phyloP scores from a whole-genome alignment of 2,797 vertebrate species.

The Squalus acanthias region DNA sequence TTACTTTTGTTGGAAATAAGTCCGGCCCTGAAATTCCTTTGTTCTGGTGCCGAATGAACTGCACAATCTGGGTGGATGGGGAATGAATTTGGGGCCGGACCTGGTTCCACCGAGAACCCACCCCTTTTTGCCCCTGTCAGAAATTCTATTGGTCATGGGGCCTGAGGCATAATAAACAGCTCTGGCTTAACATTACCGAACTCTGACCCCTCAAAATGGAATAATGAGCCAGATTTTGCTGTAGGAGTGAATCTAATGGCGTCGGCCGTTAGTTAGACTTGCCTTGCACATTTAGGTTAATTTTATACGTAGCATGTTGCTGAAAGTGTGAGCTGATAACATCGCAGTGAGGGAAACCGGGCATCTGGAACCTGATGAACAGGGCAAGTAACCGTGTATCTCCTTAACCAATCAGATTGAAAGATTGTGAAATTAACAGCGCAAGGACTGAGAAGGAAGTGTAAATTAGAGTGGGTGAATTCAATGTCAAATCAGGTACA shows the following conservation, averaged over 20 bases:
- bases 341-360: not conserved
- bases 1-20: not conserved
- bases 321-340: not conserved
- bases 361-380: not conserved
- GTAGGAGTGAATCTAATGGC: not conserved
- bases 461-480: not conserved
- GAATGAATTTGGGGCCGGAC: not conserved
- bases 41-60: not conserved
- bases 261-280: not conserved
- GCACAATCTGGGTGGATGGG: not conserved
- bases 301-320: not conserved
- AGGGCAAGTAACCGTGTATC: not conserved
- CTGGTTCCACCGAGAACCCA: not conserved
- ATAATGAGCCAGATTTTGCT: not conserved
- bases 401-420: not conserved
- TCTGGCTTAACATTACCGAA: not conserved
- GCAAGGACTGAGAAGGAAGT: not conserved
- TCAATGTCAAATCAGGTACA: not conserved
- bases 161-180: not conserved
- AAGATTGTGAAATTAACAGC: not conserved
- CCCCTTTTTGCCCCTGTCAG: not conserved
- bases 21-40: not conserved
- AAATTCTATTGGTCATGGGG: not conserved
- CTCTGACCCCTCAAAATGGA: not conserved
- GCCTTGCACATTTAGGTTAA: not conserved